These are phyloP conservation scores for Chloromyia formosa DNA, from an alignment of 2,888 invertebrate genomes.

Conservation along the genomic window DNA sequence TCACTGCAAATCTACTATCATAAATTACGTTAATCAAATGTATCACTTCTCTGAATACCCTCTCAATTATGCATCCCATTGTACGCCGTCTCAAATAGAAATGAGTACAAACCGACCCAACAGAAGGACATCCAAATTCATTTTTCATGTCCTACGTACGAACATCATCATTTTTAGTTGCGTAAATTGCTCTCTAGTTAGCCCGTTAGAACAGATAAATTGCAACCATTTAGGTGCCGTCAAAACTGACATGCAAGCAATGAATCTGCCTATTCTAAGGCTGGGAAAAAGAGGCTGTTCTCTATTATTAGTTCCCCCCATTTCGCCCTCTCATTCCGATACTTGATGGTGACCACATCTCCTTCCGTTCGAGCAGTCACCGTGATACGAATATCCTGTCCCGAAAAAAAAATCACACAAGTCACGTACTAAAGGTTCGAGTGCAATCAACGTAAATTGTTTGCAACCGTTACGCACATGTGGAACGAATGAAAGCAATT, in stretches of 20 bases:
- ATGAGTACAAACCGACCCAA: neutral
- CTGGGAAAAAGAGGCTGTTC: neutral
- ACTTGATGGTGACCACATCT: neutral
- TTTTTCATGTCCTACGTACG: neutral
- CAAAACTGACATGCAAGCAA: neutral
- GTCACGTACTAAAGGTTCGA: conserved; percentile 41
- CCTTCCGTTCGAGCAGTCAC: too few relatives aligned
- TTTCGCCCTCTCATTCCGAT: neutral
- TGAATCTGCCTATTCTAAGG: neutral
- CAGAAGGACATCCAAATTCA: neutral
- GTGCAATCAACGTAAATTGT: conserved; percentile 45
- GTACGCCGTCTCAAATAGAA: neutral
- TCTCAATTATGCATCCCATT: neutral
- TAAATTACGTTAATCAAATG: too few relatives aligned
- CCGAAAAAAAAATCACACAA: conserved; percentile 30
- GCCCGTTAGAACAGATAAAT: conserved; percentile 27
- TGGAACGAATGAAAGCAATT: conserved; percentile 41
- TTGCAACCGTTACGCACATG: conserved; percentile 45
- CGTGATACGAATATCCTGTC: neutral
- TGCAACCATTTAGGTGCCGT: conserved; percentile 15
- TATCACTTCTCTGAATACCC: too few relatives aligned
- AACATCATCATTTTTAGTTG: conserved; percentile 10
- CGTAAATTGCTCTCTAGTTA: conserved; percentile 30
- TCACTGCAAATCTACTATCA: too few relatives aligned
- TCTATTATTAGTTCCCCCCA: conserved; percentile 9